phyloP scores from a whole-genome alignment of 2,113 vertebrate species.

The Mystacornis crossleyi region DNA sequence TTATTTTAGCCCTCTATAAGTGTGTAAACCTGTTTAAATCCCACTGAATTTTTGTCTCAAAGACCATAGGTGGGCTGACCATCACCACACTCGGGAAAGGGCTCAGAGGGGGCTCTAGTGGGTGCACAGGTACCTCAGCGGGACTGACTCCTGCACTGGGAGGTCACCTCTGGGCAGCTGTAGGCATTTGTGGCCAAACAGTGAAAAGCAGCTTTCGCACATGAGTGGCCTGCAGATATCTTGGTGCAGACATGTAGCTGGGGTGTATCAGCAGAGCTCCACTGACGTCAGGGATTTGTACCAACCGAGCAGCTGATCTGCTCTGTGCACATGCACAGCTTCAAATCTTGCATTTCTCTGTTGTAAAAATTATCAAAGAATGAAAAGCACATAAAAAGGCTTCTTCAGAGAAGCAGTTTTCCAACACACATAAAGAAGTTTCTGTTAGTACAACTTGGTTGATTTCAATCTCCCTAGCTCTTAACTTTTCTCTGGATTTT shows the following conservation, averaged over 20 bases:
- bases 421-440: neutral
- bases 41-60: neutral
- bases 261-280: neutral
- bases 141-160: neutral
- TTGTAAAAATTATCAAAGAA: neutral
- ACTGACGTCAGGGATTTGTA: neutral
- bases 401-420: neutral
- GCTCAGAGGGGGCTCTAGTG: neutral
- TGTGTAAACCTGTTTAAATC: neutral
- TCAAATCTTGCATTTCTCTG: neutral
- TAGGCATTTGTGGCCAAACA: neutral
- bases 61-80: neutral
- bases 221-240: neutral
- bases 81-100: accelerated
- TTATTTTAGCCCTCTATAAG: neutral
- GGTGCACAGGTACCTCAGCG: neutral
- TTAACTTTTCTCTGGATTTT: neutral
- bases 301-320: neutral
- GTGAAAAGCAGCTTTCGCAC: neutral
- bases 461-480: neutral
- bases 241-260: neutral
- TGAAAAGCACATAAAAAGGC: neutral
- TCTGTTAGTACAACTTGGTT: neutral
- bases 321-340: neutral
- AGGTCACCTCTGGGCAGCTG: neutral